phyloP scores from a whole-genome alignment of 2,888 invertebrate genomes.

The Erynnis tages region DNA sequence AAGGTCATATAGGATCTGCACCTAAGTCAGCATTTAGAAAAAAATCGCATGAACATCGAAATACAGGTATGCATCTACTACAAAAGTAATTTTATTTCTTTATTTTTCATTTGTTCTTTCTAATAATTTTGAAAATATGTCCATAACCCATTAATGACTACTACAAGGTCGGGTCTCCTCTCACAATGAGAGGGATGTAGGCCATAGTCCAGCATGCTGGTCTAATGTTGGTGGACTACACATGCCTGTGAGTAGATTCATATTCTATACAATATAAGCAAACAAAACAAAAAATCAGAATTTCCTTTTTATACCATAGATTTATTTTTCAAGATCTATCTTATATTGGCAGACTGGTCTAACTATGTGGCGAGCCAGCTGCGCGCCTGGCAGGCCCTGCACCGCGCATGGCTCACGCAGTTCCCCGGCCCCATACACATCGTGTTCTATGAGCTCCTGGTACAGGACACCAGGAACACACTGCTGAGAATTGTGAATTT shows the following conservation, averaged over 20 bases:
- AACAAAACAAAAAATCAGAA: too few species aligned
- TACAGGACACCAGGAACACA: constrained; percentile 81
- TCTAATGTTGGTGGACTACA: too few species aligned
- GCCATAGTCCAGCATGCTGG: too few species aligned
- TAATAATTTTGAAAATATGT: not conserved
- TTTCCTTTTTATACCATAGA: too few species aligned
- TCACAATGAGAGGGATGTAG: too few species aligned
- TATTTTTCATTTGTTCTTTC: too few species aligned
- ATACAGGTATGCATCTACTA: constrained; percentile 73
- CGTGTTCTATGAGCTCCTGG: constrained; percentile 86
- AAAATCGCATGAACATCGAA: constrained; percentile 72
- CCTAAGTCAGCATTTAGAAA: constrained; percentile 74
- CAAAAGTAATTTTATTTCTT: too few species aligned
- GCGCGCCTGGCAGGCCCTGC: constrained; percentile 85
- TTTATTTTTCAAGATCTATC: not conserved
- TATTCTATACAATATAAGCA: too few species aligned
- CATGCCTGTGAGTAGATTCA: too few species aligned
- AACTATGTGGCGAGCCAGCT: constrained; percentile 86
- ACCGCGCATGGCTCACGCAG: constrained; percentile 85
- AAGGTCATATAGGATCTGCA: constrained; percentile 90
- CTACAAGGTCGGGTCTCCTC: too few species aligned
- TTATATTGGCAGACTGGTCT: constrained; percentile 82
- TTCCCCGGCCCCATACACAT: constrained; percentile 86
- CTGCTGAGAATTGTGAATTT: constrained; percentile 82
- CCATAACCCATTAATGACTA: too few species aligned